Evolutionary conservation across 2,113 vertebrate species (phyloP), one percentile per base, ranked within the genome.

Genomic region (Tringa solitaria): DNA sequence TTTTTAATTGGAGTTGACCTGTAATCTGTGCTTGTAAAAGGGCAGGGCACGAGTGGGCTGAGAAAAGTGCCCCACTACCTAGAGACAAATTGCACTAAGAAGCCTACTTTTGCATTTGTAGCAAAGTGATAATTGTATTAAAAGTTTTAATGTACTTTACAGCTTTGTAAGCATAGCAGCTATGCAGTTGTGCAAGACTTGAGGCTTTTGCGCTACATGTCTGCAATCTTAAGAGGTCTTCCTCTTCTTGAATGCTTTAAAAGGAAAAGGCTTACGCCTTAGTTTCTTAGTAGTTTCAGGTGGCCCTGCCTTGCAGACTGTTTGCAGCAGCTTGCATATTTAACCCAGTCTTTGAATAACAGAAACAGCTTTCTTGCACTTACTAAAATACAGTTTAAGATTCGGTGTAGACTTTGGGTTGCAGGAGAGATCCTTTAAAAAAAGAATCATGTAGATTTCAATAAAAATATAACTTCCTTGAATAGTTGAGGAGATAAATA

Each of bases 31-130:
- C 8, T 77, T 73, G 15, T 23, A 39, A 17, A 69, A 56, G 26
- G 30, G 8, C 19, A 5, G 15, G 4, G 32, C 11, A 8, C 19
- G 19, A 65, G 63, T 21, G 8, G 19, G 9, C 5, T 30, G 28
- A 7, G 19, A 22, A 35, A 6, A 4, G 1, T 32, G 6, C 69
- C 7, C 9, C 12, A 10, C 0, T 50, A 0, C 37, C 23, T 53
- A 24, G 16, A 83, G n/a, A 45, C 9, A 12, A 23, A 28, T 4
- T 48, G 21, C 5, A 20, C 20, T 12, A 39, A 74, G n/a, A 77
- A 33, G 6, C 18, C 21, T 69, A 3, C 3, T 79, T 51, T 61
- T 77, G 33, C 11, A 6, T 30, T 35, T 57, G 14, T 53, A 74
- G 9, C 9, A 35, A 48, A 51, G 32, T 6, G 3, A 1, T 67